Percentiles rank a stretch among this genome's conserved stretches.
phyloP scores from a whole-genome alignment of 2,888 invertebrate genomes.

The Onchidella celtica region DNA sequence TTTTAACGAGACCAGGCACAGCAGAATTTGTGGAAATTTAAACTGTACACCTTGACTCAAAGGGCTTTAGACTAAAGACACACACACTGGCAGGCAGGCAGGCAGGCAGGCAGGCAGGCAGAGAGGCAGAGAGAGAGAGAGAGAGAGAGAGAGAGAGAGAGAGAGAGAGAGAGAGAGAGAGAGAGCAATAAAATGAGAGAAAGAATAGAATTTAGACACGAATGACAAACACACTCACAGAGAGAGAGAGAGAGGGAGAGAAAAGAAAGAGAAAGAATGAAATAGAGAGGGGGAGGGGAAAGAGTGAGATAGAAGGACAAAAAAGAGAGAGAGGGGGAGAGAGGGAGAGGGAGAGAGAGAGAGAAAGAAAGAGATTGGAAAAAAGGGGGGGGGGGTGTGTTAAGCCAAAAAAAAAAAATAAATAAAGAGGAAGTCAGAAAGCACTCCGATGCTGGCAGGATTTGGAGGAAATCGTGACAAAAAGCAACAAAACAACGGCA shows the following conservation, averaged over 20 bases:
- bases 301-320: background rate
- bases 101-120: background rate
- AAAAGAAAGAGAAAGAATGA: background rate
- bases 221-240: background rate
- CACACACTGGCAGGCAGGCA: too few relatives aligned
- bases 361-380: background rate
- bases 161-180: background rate
- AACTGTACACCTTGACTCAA: too few relatives aligned
- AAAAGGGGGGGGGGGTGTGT: background rate
- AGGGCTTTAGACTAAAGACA: too few relatives aligned
- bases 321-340: slow-evolving; percentile 10
- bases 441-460: too few relatives aligned
- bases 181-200: background rate
- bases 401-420: background rate
- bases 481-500: too few relatives aligned
- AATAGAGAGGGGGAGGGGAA: background rate
- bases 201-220: background rate
- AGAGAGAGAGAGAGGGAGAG: background rate
- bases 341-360: background rate
- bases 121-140: slow-evolving; percentile 10
- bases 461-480: too few relatives aligned
- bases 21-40: too few relatives aligned
- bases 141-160: background rate
- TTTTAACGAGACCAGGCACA: too few relatives aligned
- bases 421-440: too few relatives aligned